Evolutionary conservation across 2,113 vertebrate species (phyloP), one percentile per base, ranked within the genome.

Genomic region (Notarius quadriscutis): DNA sequence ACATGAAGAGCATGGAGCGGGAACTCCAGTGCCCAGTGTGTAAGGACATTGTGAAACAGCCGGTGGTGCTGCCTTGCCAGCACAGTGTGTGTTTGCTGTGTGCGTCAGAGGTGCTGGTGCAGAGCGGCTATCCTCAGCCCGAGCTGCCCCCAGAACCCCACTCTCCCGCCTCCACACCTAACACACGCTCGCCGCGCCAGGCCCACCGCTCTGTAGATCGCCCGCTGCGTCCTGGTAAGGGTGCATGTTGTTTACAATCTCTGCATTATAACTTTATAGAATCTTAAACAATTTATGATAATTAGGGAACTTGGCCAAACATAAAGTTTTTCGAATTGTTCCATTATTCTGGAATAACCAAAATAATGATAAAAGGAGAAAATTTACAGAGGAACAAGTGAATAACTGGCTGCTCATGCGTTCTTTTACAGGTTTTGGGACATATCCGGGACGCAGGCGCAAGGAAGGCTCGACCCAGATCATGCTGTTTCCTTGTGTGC

Each of bases 1-100:
- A 97, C 93, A 97, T 99, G 97, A 98, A 97, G 95, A 98, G 97
- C 94, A 96, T 99, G 96, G 98, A 99, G 94, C 95, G 95, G 18
- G 98, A 99, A 91, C 94, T 99, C 89, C 95, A 97, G 67, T 99
- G 98, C 84, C 96, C 97, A 0, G 96, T 98, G 91, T 99, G 98
- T 92, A 97, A 97, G 89, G 97, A 98, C 89, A 97, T 99, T 88
- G 97, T 97, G 91, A 99, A 98, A 89, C 97, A 99, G 94, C 98
- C 98, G 0, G 92, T 99, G 90, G 96, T 98, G 4, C 94, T 99
- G 93, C 98, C 98, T 12, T 99, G 98, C 82, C 91, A 95, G 88
- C 98, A 99, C 96, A 99, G 96, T 0, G 95, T 98, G 71, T 99
- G 98, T 93, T 96, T 98, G 86, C 92, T 97, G 91, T 99, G 98